phyloP scores from a whole-genome alignment of 2,888 invertebrate species.

The Automeris io region DNA sequence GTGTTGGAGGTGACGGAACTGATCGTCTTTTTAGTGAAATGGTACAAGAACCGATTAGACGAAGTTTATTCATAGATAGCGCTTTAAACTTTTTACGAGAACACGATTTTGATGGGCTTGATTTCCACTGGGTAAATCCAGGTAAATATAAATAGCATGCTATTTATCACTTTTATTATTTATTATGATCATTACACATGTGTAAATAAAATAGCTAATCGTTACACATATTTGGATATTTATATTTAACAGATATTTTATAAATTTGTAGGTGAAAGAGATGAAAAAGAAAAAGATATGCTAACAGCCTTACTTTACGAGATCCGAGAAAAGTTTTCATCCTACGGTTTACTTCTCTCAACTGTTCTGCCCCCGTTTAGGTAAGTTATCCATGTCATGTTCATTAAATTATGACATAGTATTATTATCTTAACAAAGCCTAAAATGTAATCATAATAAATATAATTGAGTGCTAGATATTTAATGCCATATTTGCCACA shows the following conservation, averaged over 20 bases:
- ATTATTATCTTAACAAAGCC: too few relatives aligned
- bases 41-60: conserved; percentile 72
- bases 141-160: conserved; percentile 35
- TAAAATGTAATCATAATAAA: too few relatives aligned
- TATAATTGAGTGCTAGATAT: too few relatives aligned
- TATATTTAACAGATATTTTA: not conserved
- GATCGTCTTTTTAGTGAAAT: conserved; percentile 79
- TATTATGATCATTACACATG: not conserved
- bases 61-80: conserved; percentile 79
- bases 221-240: too few relatives aligned
- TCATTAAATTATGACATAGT: too few relatives aligned
- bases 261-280: conserved; percentile 53
- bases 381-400: too few relatives aligned
- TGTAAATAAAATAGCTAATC: too few relatives aligned
- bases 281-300: conserved; percentile 73
- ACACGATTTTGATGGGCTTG: conserved; percentile 88
- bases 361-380: conserved; percentile 78
- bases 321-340: conserved; percentile 76
- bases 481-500: too few relatives aligned
- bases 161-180: not conserved
- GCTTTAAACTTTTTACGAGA: conserved; percentile 79
- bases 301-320: conserved; percentile 77
- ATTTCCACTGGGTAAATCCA: conserved; percentile 88
- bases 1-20: conserved; percentile 83
- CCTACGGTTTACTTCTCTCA: conserved; percentile 74